Base-by-base conservation (phyloP, 2,888 invertebrate genomes). In the Andrena praecox region DNA sequence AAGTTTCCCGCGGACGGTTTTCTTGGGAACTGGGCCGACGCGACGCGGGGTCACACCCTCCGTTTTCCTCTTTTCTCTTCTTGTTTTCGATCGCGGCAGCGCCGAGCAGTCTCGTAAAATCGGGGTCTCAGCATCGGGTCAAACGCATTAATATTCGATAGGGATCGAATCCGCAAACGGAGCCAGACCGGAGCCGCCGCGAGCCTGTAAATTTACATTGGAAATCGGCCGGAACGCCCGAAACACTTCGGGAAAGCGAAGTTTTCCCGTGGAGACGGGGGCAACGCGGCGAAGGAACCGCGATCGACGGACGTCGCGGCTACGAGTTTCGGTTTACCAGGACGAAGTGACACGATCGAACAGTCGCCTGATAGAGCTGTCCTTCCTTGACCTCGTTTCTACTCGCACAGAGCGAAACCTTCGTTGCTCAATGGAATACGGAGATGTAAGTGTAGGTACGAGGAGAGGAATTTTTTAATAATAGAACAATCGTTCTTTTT, bases 111-210 rank as follows among this genome's bases (percentile, higher is more conserved):
- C 75, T 79, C 84, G 76, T 80, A 86, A 87, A 86, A 85, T 86
- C 80, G 77, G 77, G 74, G 71, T 79, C 76, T 70, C 64, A 64
- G 59, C 73, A 73, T 31, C 64, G 56, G 75, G 77, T 87, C 85
- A 79, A 82, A 85, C 76, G 80, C 87, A 87, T 87, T 87, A 87
- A 87, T 87, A 87, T 87, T 85, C 87, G 86, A 86, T 85, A n/a
- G 70, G 42, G 67, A 71, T 31, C 62, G 80, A 68, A 76, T 81
- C 79, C 80, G 85, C 82, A 77, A 77, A 77, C 78, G 69, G 80
- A 80, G 83, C 64, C 76, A 77, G 71, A 82, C 74, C 59, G 73
- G 42, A 42, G 42, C 73, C 70, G 71, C 69, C 68, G 56, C 69
- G 67, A 73, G 78, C 75, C 79, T 70, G 70, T 63, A 79, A 84